Conservation (phyloP, 1,140 invertebrate genomes). For the Cecropterus lyciades region DNA sequence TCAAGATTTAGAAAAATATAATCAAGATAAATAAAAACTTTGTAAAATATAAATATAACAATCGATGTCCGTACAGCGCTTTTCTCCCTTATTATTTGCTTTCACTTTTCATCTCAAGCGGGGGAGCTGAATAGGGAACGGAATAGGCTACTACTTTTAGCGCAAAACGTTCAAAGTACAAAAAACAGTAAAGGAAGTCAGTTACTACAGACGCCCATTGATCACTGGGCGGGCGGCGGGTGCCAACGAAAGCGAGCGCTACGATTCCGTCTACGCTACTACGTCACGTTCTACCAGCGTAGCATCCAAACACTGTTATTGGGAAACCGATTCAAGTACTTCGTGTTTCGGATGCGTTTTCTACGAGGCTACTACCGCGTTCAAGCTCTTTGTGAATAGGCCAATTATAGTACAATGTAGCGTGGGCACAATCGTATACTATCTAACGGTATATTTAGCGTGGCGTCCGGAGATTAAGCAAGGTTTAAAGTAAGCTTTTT, state of each 20-base stretch:
- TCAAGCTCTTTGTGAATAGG: constrained; percentile 36
- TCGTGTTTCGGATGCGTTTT: constrained; percentile 29
- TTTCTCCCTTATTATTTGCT: constrained; percentile 33
- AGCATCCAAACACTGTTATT: constrained; percentile 26
- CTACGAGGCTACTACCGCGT: neutral
- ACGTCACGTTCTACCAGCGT: constrained; percentile 32
- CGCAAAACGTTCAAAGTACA: constrained; percentile 54
- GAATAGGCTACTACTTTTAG: constrained; percentile 40
- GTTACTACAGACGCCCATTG: constrained; percentile 75
- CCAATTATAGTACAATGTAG: constrained; percentile 39
- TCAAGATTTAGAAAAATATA: too few relatives aligned
- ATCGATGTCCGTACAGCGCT: neutral
- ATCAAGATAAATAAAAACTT: too few relatives aligned
- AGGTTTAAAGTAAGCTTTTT: constrained; percentile 52
- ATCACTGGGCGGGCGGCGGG: constrained; percentile 65
- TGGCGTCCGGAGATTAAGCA: constrained; percentile 55
- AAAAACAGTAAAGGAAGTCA: constrained; percentile 71
- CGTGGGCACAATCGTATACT: constrained; percentile 41
- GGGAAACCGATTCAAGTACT: constrained; percentile 29
- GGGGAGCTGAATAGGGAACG: constrained; percentile 23
- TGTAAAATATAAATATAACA: neutral
- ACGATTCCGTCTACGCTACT: constrained; percentile 39
- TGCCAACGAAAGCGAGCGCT: constrained; percentile 77
- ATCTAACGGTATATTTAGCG: constrained; percentile 56
- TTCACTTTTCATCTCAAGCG: constrained; percentile 33